A percentile compares a stretch with the other conserved stretches of the same genome.
These are phyloP conservation scores for Telmatochromis brachygnathus DNA, from an alignment of 2,113 vertebrate species.

Conservation along the genomic window DNA sequence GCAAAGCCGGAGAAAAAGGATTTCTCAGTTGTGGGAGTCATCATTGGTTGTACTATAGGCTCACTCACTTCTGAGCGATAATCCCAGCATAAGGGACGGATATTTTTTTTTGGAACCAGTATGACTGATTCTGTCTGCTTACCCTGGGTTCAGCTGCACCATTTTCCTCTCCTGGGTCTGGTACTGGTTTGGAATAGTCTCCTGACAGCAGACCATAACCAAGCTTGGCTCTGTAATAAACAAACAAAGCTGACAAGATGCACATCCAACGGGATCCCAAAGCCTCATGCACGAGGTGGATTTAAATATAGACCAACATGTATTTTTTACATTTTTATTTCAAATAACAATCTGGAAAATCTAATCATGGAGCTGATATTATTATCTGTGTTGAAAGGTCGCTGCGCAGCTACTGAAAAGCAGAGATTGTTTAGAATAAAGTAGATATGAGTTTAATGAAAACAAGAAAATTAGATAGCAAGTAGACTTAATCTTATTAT, in stretches of 20 bases:
- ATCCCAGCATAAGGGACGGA: not conserved
- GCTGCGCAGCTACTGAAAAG: not conserved
- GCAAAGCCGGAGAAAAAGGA: not conserved
- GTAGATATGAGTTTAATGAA: not conserved
- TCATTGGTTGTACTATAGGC: not conserved
- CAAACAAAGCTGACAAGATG: slow-evolving; percentile 12
- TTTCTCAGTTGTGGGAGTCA: not conserved
- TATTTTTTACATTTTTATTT: not conserved
- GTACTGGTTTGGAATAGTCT: slow-evolving; percentile 87
- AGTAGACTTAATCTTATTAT: not conserved
- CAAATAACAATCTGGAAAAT: not conserved
- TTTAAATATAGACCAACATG: not conserved
- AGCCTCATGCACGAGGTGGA: not conserved
- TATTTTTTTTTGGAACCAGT: not conserved
- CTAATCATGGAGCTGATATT: not conserved
- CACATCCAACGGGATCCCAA: not conserved
- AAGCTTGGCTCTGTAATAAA: slow-evolving; percentile 83
- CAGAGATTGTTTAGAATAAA: not conserved
- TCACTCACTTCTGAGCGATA: not conserved
- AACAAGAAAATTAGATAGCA: not conserved
- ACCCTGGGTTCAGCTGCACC: slow-evolving; percentile 82
- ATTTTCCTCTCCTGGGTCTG: slow-evolving; percentile 78
- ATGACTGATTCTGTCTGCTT: not conserved
- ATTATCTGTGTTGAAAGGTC: not conserved
- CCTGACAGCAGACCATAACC: slow-evolving; percentile 93